Percentiles rank a stretch among this genome's conserved stretches.
Evolutionary conservation across 1,140 invertebrate genomes (phyloP).

Genomic region (Himalopsyche phryganea): DNA sequence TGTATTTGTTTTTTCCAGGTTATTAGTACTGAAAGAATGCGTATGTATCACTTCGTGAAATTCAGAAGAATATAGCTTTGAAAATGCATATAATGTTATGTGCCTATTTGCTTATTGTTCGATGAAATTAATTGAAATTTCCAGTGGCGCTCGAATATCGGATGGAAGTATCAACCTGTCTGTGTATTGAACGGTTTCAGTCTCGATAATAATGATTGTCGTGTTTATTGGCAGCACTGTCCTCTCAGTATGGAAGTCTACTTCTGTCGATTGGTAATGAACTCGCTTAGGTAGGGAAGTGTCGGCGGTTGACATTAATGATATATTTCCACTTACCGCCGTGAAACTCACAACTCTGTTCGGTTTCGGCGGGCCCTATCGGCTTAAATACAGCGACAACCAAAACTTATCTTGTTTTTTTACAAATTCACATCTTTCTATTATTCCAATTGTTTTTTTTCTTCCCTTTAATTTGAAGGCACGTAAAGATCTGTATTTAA

Average conservation of each 20-base stretch:
- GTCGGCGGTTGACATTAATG: conserved; percentile 32
- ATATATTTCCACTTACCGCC: conserved; percentile 33
- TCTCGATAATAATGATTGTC: too few relatives aligned
- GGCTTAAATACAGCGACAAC: conserved; percentile 20
- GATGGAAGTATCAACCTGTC: background rate
- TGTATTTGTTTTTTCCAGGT: too few relatives aligned
- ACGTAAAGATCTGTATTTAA: background rate
- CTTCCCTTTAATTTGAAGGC: background rate
- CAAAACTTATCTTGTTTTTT: background rate
- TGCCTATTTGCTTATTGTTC: too few relatives aligned
- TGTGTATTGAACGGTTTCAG: too few relatives aligned
- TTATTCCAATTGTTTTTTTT: background rate
- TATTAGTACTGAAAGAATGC: too few relatives aligned
- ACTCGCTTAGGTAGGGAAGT: background rate
- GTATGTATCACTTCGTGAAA: too few relatives aligned
- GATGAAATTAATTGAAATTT: too few relatives aligned
- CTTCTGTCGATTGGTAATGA: conserved; percentile 20
- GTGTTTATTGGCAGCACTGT: background rate
- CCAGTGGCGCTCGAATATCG: too few relatives aligned
- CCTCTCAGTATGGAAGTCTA: conserved; percentile 6
- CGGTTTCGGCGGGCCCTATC: conserved; percentile 3
- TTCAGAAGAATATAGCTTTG: too few relatives aligned
- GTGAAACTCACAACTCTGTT: conserved; percentile 28
- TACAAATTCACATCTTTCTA: background rate
- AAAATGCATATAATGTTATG: too few relatives aligned